phyloP scores from a whole-genome alignment of 1,140 invertebrate genomes.

The Drosophila cardini region DNA sequence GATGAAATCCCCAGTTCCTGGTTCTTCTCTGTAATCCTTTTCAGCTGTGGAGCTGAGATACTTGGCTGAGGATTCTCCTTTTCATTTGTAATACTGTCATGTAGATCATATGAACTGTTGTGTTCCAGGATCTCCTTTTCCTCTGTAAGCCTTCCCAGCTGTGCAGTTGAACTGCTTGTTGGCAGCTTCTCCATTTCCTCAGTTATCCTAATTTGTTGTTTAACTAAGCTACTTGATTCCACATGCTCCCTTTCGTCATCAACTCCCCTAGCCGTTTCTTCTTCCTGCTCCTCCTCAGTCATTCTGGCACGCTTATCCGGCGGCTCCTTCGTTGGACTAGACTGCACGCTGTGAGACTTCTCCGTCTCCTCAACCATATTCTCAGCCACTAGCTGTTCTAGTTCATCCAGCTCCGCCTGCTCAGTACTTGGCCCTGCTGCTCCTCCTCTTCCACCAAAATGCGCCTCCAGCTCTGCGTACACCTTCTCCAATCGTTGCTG shows the following conservation, averaged over 20 bases:
- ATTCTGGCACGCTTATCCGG: conserved; percentile 56
- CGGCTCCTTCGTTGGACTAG: conserved; percentile 50
- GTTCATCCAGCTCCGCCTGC: conserved; percentile 49
- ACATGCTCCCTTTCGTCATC: not conserved
- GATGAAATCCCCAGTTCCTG: too few species aligned
- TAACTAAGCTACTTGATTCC: not conserved
- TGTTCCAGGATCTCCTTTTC: not conserved
- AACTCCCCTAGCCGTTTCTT: not conserved
- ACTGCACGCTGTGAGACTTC: conserved; percentile 3
- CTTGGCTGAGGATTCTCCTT: not conserved
- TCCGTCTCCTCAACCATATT: conserved; percentile 57
- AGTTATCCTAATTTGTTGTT: not conserved
- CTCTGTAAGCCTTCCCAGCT: not conserved
- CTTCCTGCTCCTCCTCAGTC: not conserved
- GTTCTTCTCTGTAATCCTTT: too few species aligned
- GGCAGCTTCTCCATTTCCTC: not conserved
- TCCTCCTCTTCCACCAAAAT: conserved; percentile 39
- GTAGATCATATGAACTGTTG: not conserved
- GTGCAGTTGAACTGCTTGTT: not conserved
- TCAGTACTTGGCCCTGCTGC: not conserved
- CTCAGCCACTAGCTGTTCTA: conserved; percentile 52
- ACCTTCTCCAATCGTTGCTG: conserved; percentile 43
- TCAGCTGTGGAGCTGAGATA: not conserved
- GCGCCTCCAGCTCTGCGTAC: conserved; percentile 53
- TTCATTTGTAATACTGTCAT: not conserved